Percentiles rank a stretch among this genome's conserved stretches.
These are phyloP conservation scores for Scaptodrosophila lebanonensis DNA, from an alignment of 1,140 invertebrate genomes.

Conservation along the genomic window DNA sequence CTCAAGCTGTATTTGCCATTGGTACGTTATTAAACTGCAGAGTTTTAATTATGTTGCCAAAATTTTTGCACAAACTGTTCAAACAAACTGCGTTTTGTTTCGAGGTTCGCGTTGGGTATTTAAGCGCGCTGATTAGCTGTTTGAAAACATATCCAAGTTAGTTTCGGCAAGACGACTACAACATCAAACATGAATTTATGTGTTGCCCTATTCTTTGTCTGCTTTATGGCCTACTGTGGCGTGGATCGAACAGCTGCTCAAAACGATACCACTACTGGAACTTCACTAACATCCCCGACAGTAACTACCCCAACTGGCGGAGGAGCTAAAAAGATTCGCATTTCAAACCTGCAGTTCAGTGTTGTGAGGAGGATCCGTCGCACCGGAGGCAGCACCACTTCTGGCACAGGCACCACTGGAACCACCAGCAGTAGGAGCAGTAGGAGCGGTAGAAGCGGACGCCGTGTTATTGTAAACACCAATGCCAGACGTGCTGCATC, in stretches of 20 bases:
- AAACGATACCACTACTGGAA: too few relatives aligned
- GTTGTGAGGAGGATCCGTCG: constrained; percentile 15
- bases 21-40: too few relatives aligned
- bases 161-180: not conserved
- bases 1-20: too few relatives aligned
- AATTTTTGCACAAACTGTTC: constrained; percentile 38
- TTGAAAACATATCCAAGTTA: constrained; percentile 24
- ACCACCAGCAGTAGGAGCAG: constrained; percentile 13
- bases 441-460: constrained; percentile 15
- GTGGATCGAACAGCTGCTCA: constrained; percentile 8
- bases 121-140: constrained; percentile 13
- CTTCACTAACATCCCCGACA: not conserved
- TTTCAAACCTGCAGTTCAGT: constrained; percentile 21
- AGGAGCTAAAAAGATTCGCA: constrained; percentile 8
- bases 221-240: constrained; percentile 13
- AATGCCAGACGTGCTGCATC: not conserved
- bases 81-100: constrained; percentile 13
- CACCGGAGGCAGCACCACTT: constrained; percentile 5
- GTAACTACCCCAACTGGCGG: not conserved
- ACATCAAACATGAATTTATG: constrained; percentile 29
- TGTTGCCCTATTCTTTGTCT: not conserved
- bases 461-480: too few relatives aligned
- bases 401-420: not conserved
- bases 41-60: constrained; percentile 5
- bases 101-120: constrained; percentile 13